Base-by-base conservation (phyloP, 2,113 vertebrate species). In the Paradoxurus hermaphroditus region DNA sequence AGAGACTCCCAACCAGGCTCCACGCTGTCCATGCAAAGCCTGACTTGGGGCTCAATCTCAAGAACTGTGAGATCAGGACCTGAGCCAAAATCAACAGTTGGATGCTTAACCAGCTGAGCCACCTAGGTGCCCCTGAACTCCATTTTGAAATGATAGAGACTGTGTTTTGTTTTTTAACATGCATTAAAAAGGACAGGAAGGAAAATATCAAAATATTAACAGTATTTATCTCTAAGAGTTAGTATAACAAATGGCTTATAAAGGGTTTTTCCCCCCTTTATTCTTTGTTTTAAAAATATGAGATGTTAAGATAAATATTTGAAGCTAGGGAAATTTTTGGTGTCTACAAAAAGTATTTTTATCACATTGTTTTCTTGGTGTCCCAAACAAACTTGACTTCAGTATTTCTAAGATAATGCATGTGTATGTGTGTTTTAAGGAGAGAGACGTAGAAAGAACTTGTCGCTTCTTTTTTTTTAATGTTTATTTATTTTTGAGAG, bases 81-180 rank as follows among this genome's bases (percentile, higher is more conserved):
- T 59, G 21, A 59, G 56, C 56, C 7, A 7, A 59, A 59, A 59
- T 59, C 56, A 59, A 59, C 7, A 59, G 56, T 59, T 59, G 56
- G 56, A 8, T 59, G 2, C 56, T 23, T 59, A 59, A 59, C 56
- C 56, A 59, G 18, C 56, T 59, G 56, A 8, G 56, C 56, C 56
- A 59, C 21, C 56, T 9, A 59, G 21, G 56, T 23, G 56, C 56
- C 56, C 21, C 21, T 23, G 27, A 86, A 53, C 21, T 86, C 59
- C 81, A 67, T 96, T 94, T 91, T 95, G 44, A 95, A 96, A 88
- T 86, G 86, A 77, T 62, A 34, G 18, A 79, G 27, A 36, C 65
- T 94, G 1, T 90, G 56, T 59, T 59, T 21, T 59, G 9, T 95
- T 62, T 83, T 96, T 85, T 44, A n/a, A n/a, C 41, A 19, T 92